Conservation (phyloP, 2,797 vertebrate species). For the Sebastes nivosus region DNA sequence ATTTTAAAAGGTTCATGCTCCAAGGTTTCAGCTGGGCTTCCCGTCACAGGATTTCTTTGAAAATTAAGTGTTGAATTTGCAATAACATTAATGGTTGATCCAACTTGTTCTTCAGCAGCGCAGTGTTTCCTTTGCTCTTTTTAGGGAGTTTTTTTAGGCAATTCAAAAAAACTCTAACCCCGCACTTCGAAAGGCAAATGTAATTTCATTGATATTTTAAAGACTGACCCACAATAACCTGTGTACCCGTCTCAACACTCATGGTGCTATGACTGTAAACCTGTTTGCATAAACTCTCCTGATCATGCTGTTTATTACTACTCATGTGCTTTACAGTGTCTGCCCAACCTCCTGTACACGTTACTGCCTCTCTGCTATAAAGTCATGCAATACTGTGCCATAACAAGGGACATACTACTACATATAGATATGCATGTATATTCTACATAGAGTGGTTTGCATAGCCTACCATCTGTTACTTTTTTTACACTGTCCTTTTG, state of each 20-base stretch:
- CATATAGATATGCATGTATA: not conserved
- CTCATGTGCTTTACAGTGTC: not conserved
- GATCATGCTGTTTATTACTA: not conserved
- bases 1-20: not conserved
- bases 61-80: not conserved
- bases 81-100: not conserved
- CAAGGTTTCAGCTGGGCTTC: not conserved
- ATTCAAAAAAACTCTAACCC: not conserved
- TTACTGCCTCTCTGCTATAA: not conserved
- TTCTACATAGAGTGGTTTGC: not conserved
- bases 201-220: not conserved
- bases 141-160: too few relatives aligned
- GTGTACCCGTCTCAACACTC: not conserved
- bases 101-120: not conserved
- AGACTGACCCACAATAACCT: not conserved
- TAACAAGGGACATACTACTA: not conserved
- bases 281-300: not conserved
- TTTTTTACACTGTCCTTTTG: not conserved
- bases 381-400: not conserved
- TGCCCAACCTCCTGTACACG: not conserved
- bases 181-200: not conserved
- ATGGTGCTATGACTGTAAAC: not conserved
- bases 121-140: not conserved
- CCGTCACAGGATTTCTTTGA: not conserved
- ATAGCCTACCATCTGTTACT: not conserved